Evolutionary conservation across 2,113 vertebrate species (phyloP).

Genomic region (Phodopus roborovskii): DNA sequence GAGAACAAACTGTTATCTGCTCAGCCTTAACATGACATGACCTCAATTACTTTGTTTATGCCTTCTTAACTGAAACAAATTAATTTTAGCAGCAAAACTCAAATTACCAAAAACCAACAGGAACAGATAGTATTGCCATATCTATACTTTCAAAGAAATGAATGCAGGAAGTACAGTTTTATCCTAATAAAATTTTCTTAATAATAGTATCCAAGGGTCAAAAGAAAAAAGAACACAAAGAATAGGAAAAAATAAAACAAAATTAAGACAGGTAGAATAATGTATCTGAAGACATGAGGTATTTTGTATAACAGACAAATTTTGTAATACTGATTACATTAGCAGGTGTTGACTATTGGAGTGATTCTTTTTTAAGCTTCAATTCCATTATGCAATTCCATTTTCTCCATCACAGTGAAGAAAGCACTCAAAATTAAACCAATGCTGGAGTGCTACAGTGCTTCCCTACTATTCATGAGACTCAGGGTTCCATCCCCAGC

Average conservation of each 20-base stretch:
- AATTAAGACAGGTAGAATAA: background rate
- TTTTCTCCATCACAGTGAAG: background rate
- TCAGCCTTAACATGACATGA: background rate
- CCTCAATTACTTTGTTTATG: background rate
- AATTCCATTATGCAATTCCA: background rate
- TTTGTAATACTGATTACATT: background rate
- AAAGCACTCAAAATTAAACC: background rate
- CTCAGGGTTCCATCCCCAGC: background rate
- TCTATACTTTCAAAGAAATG: background rate
- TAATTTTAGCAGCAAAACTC: conserved; percentile 4
- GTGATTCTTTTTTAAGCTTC: background rate
- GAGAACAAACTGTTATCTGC: background rate
- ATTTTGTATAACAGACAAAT: background rate
- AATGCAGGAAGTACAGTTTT: background rate
- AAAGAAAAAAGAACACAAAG: background rate
- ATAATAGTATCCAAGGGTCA: background rate
- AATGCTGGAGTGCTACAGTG: background rate
- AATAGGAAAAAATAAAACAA: background rate
- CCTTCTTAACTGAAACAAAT: background rate
- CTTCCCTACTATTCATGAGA: background rate
- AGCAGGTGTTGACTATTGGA: background rate
- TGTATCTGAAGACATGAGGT: background rate
- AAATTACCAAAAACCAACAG: background rate
- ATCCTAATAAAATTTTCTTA: background rate
- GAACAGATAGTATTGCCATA: background rate